Percentiles rank a stretch among this genome's conserved stretches.
These are phyloP conservation scores for Drosophila grimshawi DNA, from an alignment of 1,140 invertebrate genomes.

Conservation along the genomic window DNA sequence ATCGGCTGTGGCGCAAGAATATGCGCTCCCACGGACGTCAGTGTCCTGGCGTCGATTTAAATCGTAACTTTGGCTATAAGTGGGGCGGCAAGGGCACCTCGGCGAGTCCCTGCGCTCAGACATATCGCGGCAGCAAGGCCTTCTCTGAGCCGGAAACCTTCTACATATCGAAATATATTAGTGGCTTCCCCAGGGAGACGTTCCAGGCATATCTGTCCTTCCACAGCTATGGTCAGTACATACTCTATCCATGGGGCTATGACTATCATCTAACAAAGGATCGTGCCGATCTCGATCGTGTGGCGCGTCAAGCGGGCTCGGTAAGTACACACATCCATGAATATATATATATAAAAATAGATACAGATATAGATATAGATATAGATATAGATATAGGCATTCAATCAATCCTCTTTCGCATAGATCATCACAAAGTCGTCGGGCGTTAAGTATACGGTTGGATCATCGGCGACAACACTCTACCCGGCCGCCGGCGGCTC, in stretches of 20 bases:
- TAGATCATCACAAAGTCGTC: constrained; percentile 88
- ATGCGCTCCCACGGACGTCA: constrained; percentile 85
- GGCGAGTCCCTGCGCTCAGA: constrained; percentile 95
- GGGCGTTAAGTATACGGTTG: constrained; percentile 90
- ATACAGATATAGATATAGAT: background rate
- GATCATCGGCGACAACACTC: constrained; percentile 89
- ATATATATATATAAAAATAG: background rate
- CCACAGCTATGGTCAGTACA: constrained; percentile 95
- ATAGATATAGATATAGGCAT: background rate
- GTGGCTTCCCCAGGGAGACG: constrained; percentile 84
- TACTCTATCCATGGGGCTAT: constrained; percentile 94
- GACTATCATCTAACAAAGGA: constrained; percentile 89
- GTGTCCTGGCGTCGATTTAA: constrained; percentile 92
- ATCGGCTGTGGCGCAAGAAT: constrained; percentile 94
- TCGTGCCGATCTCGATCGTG: constrained; percentile 88
- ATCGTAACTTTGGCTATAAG: constrained; percentile 92
- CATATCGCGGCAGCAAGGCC: constrained; percentile 93
- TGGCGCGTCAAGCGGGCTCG: constrained; percentile 89
- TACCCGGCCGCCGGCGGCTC: constrained; percentile 94
- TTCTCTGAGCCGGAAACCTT: constrained; percentile 97
- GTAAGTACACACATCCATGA: constrained; percentile 70
- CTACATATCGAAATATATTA: constrained; percentile 88
- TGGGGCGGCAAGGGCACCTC: constrained; percentile 93
- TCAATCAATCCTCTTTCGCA: constrained; percentile 27
- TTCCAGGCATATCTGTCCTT: constrained; percentile 92